A percentile compares a stretch with the other conserved stretches of the same genome.
These are phyloP conservation scores for Genyomyrus donnyi DNA, from an alignment of 2,113 vertebrate genomes.

Conservation along the genomic window DNA sequence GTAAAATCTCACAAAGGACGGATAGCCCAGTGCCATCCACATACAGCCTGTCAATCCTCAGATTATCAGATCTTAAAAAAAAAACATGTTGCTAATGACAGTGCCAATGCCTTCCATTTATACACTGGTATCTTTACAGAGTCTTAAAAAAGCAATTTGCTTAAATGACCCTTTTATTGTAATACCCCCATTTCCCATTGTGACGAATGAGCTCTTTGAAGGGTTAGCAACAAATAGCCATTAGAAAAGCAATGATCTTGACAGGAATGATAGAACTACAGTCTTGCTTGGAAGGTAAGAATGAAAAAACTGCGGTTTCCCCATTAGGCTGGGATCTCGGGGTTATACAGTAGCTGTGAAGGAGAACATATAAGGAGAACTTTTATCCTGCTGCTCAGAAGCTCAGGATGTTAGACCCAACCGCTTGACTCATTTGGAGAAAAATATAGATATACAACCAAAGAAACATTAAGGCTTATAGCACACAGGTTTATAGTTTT, in stretches of 20 bases:
- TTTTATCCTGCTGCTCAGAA: not conserved
- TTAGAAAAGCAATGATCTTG: not conserved
- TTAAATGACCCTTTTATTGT: slow-evolving; percentile 9
- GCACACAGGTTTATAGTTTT: not conserved
- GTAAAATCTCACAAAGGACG: not conserved
- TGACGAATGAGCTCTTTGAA: not conserved
- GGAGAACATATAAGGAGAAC: not conserved
- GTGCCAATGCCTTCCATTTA: not conserved
- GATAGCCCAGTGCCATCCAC: not conserved
- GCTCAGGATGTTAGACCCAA: not conserved
- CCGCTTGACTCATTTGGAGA: not conserved
- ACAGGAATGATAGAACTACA: not conserved
- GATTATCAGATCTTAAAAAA: not conserved
- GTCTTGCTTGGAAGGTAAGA: not conserved
- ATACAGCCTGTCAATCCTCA: not conserved
- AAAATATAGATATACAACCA: not conserved
- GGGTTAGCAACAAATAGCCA: not conserved
- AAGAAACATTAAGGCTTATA: not conserved
- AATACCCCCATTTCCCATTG: not conserved
- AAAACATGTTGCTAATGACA: not conserved
- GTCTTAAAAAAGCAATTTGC: slow-evolving; percentile 11
- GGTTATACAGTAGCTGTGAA: not conserved
- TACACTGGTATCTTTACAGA: not conserved
- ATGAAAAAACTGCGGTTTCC: not conserved
- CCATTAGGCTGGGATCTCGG: not conserved